phyloP scores from a whole-genome alignment of 2,113 vertebrate species.

The Leuciscus idus region DNA sequence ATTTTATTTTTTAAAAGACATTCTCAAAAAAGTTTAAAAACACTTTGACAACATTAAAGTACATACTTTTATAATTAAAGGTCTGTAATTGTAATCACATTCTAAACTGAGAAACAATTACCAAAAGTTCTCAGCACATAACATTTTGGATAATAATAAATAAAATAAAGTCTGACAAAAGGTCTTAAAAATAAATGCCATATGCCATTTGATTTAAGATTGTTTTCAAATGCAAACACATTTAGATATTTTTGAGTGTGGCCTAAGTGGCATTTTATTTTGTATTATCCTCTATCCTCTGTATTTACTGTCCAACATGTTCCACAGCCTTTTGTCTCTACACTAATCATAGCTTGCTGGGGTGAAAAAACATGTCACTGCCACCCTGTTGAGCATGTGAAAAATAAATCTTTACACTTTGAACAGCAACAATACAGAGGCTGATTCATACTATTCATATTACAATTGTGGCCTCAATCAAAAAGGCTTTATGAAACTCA shows the following conservation, averaged over 20 bases:
- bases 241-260: background rate
- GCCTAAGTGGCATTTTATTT: background rate
- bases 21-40: background rate
- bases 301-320: background rate
- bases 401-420: slow-evolving; percentile 11
- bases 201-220: background rate
- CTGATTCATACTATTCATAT: background rate
- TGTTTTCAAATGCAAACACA: background rate
- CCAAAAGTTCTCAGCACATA: background rate
- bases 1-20: background rate
- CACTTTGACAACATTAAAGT: background rate
- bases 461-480: background rate
- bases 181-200: background rate
- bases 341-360: background rate
- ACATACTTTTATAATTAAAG: background rate
- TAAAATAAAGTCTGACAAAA: background rate
- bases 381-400: background rate
- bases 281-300: background rate
- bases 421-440: background rate
- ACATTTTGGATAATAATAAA: background rate
- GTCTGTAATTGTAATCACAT: background rate
- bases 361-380: background rate
- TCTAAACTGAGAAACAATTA: background rate
- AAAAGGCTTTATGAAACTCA: background rate
- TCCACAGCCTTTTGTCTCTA: background rate